Evolutionary conservation across 2,113 vertebrate genomes (phyloP), one percentile per base, ranked within the genome.

Genomic region (Rattus rattus): DNA sequence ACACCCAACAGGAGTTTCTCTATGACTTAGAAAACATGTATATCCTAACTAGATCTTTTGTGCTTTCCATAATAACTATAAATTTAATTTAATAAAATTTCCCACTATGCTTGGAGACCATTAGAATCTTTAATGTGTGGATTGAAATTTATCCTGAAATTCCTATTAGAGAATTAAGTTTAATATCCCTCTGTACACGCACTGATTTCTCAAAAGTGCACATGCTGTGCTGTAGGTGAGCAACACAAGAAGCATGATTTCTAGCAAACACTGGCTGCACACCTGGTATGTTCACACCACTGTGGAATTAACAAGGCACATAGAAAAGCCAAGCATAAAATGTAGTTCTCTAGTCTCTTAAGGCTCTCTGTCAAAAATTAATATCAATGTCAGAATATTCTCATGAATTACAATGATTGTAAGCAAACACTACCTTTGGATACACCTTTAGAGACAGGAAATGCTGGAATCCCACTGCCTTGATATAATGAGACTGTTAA

Each of bases 161-260:
- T 77, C 87, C 56, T 54, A 2, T 75, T 56, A 79, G 56, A 84
- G 39, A 95, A 88, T 52, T 94, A 80, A 92, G 67, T 94, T 30
- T n/a, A 61, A 92, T 88, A 96, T 92, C 49, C 59, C 61, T 95
- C 56, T 91, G n/a, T 16, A 43, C 47, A 70, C 17, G 43, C 33
- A 61, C 81, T 92, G 70, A 94, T 95, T 95, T 97, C 70, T 96
- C 93, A 96, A 39, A 54, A 94, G 72, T 36, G 59, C 17, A 47
- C 36, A 84, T 92, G 56, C 59, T 96, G 96, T 85, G 52, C 67
- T 81, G 81, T 91, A 88, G 85, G 65, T 54, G 59, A 91, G 72
- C 91, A 89, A 91, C 67, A 91, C 70, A 94, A 80, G 20, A 59
- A 85, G 33, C 19, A 76, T 67, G 61, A 81, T 95, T 85, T 76